These are phyloP conservation scores for Sinella curviseta DNA, from an alignment of 1,140 invertebrate genomes.

Conservation along the genomic window DNA sequence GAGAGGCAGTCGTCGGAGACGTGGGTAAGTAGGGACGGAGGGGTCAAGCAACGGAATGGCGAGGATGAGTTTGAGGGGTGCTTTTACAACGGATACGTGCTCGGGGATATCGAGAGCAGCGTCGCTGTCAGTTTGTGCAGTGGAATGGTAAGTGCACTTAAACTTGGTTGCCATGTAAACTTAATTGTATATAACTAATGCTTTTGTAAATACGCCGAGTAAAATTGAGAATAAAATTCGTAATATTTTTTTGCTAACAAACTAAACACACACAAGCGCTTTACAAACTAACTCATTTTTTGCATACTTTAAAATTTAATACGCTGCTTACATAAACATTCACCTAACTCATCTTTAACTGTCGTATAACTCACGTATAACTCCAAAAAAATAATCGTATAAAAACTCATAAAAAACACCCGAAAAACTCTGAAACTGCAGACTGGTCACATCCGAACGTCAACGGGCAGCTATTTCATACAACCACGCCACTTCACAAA, in stretches of 20 bases:
- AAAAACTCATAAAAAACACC: background rate
- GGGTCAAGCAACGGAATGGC: constrained; percentile 59
- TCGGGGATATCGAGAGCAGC: constrained; percentile 64
- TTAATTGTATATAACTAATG: background rate
- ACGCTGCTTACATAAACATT: too few relatives aligned
- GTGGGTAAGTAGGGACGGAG: constrained; percentile 62
- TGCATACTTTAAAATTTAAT: too few relatives aligned
- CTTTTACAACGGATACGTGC: constrained; percentile 69
- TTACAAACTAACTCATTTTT: too few relatives aligned
- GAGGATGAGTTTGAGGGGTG: constrained; percentile 60
- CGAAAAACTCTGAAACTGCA: constrained; percentile 49
- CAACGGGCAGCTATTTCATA: constrained; percentile 64
- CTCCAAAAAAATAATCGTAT: too few relatives aligned
- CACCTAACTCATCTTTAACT: too few relatives aligned
- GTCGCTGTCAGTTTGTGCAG: constrained; percentile 73
- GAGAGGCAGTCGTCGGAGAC: constrained; percentile 45
- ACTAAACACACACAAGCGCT: too few relatives aligned
- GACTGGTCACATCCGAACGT: constrained; percentile 66
- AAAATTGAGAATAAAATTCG: too few relatives aligned
- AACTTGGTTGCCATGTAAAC: background rate
- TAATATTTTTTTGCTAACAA: too few relatives aligned
- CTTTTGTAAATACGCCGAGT: too few relatives aligned
- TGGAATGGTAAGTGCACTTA: constrained; percentile 68
- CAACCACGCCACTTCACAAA: constrained; percentile 56
- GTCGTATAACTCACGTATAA: too few relatives aligned